Conservation (phyloP, 2,113 vertebrate genomes). For the Corapipo altera region DNA sequence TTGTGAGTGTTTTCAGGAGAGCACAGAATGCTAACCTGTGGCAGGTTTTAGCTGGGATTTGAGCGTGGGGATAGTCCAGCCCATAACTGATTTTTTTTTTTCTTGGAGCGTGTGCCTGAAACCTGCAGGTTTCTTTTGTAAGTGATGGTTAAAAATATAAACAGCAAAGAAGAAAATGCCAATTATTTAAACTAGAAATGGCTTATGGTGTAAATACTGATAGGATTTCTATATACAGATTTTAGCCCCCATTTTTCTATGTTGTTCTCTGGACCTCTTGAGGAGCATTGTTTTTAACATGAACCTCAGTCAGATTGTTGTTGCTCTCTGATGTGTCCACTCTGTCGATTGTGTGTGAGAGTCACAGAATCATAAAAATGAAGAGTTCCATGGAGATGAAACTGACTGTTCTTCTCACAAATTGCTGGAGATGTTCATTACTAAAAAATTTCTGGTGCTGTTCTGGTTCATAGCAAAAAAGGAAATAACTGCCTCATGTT, state of each 20-base stretch:
- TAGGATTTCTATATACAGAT: neutral
- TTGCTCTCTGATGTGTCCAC: neutral
- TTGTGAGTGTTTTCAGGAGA: neutral
- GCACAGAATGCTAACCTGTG: neutral
- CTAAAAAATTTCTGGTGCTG: neutral
- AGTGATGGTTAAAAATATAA: neutral
- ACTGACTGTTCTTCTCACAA: neutral
- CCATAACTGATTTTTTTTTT: neutral
- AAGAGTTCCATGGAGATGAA: neutral
- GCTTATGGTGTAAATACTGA: neutral
- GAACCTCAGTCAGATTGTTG: neutral
- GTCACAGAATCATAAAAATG: neutral
- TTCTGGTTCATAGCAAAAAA: neutral
- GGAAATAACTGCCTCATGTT: neutral
- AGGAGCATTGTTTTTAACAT: neutral
- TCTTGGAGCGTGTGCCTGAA: neutral
- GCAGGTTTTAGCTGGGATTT: neutral
- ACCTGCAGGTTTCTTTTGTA: neutral
- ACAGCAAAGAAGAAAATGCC: neutral
- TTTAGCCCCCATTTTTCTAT: neutral
- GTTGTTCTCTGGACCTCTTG: neutral
- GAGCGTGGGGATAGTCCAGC: neutral
- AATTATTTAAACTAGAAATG: neutral
- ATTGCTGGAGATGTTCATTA: neutral
- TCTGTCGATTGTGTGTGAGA: neutral